Conservation (phyloP, 2,797 vertebrate genomes). For the Sitta carolinensis region DNA sequence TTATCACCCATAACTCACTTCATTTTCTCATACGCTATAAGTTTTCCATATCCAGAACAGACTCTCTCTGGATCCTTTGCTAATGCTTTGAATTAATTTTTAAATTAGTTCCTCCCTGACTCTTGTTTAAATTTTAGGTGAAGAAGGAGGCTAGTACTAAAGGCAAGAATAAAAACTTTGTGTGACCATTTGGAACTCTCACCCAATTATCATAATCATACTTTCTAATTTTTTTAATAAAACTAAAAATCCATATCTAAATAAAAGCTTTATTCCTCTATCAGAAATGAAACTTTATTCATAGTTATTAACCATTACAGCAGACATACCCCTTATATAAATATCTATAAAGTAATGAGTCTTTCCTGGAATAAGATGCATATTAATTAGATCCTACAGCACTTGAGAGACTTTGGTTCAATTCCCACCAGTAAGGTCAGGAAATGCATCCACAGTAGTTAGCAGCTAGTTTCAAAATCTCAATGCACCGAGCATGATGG, state of each 20-base stretch:
- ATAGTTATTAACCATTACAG: conserved; percentile 70
- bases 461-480: conserved; percentile 77
- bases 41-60: not conserved
- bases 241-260: conserved; percentile 70
- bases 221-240: conserved; percentile 63
- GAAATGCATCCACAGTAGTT: conserved; percentile 76
- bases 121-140: not conserved
- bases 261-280: conserved; percentile 59
- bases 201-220: conserved; percentile 61
- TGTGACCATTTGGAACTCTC: conserved; percentile 21
- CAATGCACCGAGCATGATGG: conserved; percentile 68
- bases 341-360: conserved; percentile 78
- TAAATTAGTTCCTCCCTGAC: not conserved
- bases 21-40: not conserved
- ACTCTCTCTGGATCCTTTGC: not conserved
- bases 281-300: conserved; percentile 65
- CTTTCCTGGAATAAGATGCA: conserved; percentile 79
- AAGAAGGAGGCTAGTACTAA: not conserved
- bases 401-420: conserved; percentile 78
- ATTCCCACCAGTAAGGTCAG: conserved; percentile 80
- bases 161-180: conserved; percentile 39
- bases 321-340: conserved; percentile 69
- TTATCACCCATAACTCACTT: not conserved
- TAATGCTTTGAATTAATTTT: conserved; percentile 10
- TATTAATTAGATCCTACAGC: conserved; percentile 80